Base-by-base conservation (phyloP, 2,797 vertebrate genomes). In the Pterois miles region DNA sequence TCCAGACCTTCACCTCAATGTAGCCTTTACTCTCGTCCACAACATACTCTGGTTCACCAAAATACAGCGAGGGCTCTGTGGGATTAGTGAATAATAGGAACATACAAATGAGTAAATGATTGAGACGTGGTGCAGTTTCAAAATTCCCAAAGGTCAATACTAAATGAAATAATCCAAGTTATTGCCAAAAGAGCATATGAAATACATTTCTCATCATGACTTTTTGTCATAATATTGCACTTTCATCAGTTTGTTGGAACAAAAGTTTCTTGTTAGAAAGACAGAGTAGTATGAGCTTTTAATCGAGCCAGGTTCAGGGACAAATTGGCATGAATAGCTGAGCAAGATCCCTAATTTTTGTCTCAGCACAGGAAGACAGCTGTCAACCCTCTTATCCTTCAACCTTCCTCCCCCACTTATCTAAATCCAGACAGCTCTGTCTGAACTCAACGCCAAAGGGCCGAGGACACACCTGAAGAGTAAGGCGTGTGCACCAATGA, bases 1-100 rank as follows among this genome's bases (percentile, higher is more conserved):
- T 96, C 96, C 95, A 96, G 54, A 98, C 94, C 65, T 77, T 89
- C 65, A 97, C 96, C 74, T 97, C 96, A 59, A 97, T 87, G 0
- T 94, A 96, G 52, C 95, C 96, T 33, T 95, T 89, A 16, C 95
- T 96, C 91, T 97, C 96, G 36, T 96, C 94, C 54, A 93, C 93
- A 0, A 72, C 53, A 73, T 97, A 97, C 69, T 96, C 95, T 1
- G 89, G 90, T 72, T 96, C 94, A 25, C 93, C 95, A 25, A 98
- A 97, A 87, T 95, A 96, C 71, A 97, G 86, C 0, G 95, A 91
- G 27, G 96, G 96, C 83, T 98, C 96, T 97, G 89, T 68, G 36
- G 67, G 50, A 60, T 65, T 40, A 22, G 16, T 23, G 33, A 65
- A 62, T 20, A 3, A 69, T 7, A 31, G 20, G 10, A 71, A 50